Base-by-base conservation (phyloP, 1,140 invertebrate species). In the Hyphantria cunea region DNA sequence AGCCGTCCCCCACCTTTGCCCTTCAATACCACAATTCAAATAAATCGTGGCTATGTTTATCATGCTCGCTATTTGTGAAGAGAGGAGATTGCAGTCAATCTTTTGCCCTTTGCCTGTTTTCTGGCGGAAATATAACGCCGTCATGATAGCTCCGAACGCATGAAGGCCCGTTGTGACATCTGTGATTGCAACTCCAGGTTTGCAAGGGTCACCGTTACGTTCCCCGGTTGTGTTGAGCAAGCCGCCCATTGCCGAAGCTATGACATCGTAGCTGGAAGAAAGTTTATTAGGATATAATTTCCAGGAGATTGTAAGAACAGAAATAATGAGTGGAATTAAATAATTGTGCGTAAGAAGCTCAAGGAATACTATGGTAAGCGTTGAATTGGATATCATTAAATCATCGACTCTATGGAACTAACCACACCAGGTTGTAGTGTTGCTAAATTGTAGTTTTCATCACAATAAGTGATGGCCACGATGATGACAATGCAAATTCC, bases 71-170 rank as follows among this genome's bases (percentile, higher is more conserved):
- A 98, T 92, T 93, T 98, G 97, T 0, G 98, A 98, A 3, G 97
- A 96, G 0, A 99, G 89, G n/a, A 99, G 92, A 91, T 99, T 95
- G 73, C 97, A 98, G 68, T 99, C 96, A 62, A 99, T 97, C 91
- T 96, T 97, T 75, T 99, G 97, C 5, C 98, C 98, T 73, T 82
- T 84, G 0, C 96, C 95, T 0, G 96, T 98, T 71, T 93, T 94
- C 5, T 92, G 79, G 65, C 96, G 92, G 72, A 98, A 93, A 39
- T 97, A 86, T 8, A 99, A 82, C 2, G 98, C 98, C 11, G 98
- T 96, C 91, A 99, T 92, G 50, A 99, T 99, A 0, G 98, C 97
- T n/a, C 97, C 97, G 84, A 98, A 96, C 6, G 97, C 97, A 86
- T 98, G 98, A 0, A 99, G 87, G 0, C 98, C 98, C 0, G 98